Base-by-base conservation (phyloP, 2,888 invertebrate genomes). In the Eristalis pertinax region DNA sequence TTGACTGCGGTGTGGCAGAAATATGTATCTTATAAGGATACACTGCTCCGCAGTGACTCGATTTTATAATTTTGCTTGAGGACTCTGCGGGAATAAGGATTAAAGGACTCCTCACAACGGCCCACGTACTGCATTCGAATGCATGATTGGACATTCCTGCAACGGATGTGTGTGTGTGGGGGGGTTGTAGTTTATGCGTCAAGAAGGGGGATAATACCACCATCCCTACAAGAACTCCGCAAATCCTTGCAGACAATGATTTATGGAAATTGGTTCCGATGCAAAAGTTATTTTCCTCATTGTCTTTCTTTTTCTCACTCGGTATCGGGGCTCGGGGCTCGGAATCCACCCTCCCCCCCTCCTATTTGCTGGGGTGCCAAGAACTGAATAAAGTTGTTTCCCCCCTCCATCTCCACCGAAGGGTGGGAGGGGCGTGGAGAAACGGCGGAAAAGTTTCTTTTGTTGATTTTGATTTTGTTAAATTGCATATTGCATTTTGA, bases 191-290 rank as follows among this genome's bases (percentile, higher is more conserved):
- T 19, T 50, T 50, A 50, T 50, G 50, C 50, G 50, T 19, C 50
- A 19, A 50, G 50, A 8, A 19, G 50, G 19, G 50, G 50, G 50
- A 19, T 50, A 19, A 19, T 19, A 50, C n/a, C 19, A 50, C 50
- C 32, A 32, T 10, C 8, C 8, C 19, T 19, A 50, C 60, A 60
- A 22, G 56, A n/a, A 19, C 56, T 73, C 60, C 74, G 62, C 73
- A 73, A 68, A 63, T 68, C 60, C 73, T 70, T 74, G 41, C 58
- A 78, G 38, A 83, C 75, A 76, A 83, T 87, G 87, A 87, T 87
- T 87, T 87, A 87, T 87, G 87, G 79, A 87, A 87, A 87, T 83
- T 87, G 78, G 83, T 87, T 83, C 76, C 79, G 79, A 79, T 80
- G 87, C 69, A 76, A 65, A 83, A 87, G 83, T 75, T 80, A 79